These are phyloP conservation scores for Mimachlamys varia DNA, from an alignment of 2,888 invertebrate species.

Conservation along the genomic window DNA sequence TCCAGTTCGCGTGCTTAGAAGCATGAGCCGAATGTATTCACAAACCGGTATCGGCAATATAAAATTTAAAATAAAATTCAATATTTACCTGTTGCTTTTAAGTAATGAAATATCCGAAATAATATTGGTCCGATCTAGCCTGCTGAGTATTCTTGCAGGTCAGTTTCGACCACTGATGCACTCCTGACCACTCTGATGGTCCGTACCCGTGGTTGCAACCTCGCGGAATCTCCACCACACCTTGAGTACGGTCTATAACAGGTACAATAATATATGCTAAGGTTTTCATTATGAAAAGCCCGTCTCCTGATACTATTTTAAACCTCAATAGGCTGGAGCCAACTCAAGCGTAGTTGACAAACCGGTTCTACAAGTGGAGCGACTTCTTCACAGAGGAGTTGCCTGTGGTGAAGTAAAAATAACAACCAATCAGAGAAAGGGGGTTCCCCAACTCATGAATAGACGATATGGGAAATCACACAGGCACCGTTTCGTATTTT, in stretches of 20 bases:
- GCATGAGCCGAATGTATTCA: background rate
- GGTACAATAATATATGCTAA: conserved; percentile 45
- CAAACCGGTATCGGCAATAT: background rate
- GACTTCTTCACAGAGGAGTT: conserved; percentile 41
- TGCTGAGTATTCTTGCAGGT: background rate
- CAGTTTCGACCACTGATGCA: conserved; percentile 15
- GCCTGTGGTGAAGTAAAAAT: conserved; percentile 39
- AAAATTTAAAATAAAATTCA: conserved; percentile 12
- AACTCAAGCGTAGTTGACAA: conserved; percentile 46
- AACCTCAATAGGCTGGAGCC: conserved; percentile 41
- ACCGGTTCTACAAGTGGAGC: conserved; percentile 50
- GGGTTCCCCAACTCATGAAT: background rate
- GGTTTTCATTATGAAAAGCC: conserved; percentile 41
- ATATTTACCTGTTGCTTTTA: background rate
- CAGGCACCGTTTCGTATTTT: background rate
- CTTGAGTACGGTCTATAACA: conserved; percentile 43
- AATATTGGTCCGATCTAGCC: background rate
- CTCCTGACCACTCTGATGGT: background rate
- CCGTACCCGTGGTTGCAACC: background rate
- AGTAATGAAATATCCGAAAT: conserved; percentile 4
- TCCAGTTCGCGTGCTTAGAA: background rate
- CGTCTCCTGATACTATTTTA: conserved; percentile 47
- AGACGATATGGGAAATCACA: background rate
- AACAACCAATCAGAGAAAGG: conserved; percentile 40
- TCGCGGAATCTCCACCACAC: conserved; percentile 46